Percentiles rank a stretch among this genome's conserved stretches.
Conservation (phyloP, 1,140 invertebrate species). For the Pseudomyrmex sp. region DNA sequence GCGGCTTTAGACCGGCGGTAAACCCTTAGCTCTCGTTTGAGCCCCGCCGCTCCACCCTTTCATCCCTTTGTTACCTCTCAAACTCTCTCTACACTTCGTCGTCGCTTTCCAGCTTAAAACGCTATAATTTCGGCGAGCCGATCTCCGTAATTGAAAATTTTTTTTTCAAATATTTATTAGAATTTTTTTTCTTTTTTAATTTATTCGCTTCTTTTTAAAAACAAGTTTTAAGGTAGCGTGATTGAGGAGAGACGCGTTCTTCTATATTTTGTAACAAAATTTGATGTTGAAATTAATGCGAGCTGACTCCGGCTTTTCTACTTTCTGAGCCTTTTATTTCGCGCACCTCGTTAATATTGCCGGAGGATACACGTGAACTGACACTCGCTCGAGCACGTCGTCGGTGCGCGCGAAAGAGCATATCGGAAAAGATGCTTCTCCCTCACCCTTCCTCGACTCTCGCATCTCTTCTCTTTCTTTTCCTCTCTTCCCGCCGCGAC, state of each 20-base stretch:
- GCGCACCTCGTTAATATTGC: background rate
- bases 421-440: constrained; percentile 33
- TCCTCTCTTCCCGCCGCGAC: background rate
- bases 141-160: constrained; percentile 15
- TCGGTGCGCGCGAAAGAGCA: background rate
- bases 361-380: background rate
- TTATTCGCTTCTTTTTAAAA: background rate
- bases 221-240: background rate
- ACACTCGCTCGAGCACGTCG: background rate
- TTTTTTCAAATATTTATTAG: background rate
- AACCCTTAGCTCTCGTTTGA: constrained; percentile 43
- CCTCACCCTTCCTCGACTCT: background rate
- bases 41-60: constrained; percentile 16
- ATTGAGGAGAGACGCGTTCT: constrained; percentile 1
- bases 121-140: constrained; percentile 3
- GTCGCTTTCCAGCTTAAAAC: constrained; percentile 9
- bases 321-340: constrained; percentile 9
- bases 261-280: constrained; percentile 25
- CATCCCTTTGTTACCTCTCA: constrained; percentile 35
- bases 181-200: background rate
- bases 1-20: constrained; percentile 20
- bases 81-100: background rate
- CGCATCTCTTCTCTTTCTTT: background rate
- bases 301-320: background rate
- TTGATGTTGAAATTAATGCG: constrained; percentile 22